Percentiles rank a stretch among this genome's conserved stretches.
Conservation (phyloP, 2,113 vertebrate genomes). For the Pachypanchax playfairii region DNA sequence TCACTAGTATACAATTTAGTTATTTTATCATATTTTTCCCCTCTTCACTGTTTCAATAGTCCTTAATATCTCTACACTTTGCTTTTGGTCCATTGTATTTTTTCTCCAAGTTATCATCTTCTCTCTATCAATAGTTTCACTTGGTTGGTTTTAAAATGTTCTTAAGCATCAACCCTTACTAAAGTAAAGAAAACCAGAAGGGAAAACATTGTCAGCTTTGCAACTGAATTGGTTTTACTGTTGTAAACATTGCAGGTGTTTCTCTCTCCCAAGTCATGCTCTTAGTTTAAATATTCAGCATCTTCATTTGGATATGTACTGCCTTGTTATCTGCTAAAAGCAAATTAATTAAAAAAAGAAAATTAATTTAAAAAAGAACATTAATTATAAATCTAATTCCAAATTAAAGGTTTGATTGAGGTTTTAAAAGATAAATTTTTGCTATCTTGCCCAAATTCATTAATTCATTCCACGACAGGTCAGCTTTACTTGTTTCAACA, state of each 20-base stretch:
- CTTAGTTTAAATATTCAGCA: not conserved
- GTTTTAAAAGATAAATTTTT: not conserved
- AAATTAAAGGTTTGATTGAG: not conserved
- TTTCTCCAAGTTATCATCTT: slow-evolving; percentile 22
- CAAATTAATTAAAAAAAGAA: slow-evolving; percentile 7
- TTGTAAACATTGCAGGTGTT: slow-evolving; percentile 7
- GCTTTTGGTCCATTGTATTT: not conserved
- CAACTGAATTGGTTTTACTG: not conserved
- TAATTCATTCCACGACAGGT: not conserved
- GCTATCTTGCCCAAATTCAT: no score
- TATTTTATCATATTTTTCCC: not conserved
- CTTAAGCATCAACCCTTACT: slow-evolving; percentile 9
- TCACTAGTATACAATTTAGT: not conserved
- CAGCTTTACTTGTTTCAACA: slow-evolving; percentile 10
- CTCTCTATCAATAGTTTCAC: slow-evolving; percentile 31
- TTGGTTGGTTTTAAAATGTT: slow-evolving; percentile 17
- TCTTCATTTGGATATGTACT: not conserved
- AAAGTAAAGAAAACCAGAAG: not conserved
- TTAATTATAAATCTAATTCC: slow-evolving; percentile 16
- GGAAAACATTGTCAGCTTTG: not conserved
- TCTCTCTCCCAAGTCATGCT: not conserved
- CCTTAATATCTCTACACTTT: slow-evolving; percentile 18
- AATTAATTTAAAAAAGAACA: not conserved
- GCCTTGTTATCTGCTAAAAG: slow-evolving; percentile 4
- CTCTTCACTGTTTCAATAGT: not conserved